A percentile compares a stretch with the other conserved stretches of the same genome.
phyloP scores from a whole-genome alignment of 2,888 invertebrate genomes.

The Drosophila emarginata region DNA sequence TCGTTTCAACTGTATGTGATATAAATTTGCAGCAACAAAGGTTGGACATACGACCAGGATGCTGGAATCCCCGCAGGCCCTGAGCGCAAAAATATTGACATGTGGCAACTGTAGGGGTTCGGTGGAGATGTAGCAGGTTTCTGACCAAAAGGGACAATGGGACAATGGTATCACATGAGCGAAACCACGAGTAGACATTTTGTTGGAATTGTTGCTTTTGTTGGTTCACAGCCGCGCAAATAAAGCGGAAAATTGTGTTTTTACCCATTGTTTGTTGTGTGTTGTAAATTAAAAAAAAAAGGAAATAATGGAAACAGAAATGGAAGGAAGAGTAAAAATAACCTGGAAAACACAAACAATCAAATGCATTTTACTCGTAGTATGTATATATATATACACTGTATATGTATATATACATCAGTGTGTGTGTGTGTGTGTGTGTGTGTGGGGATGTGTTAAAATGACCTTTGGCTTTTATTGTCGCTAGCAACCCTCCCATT shows the following conservation, averaged over 20 bases:
- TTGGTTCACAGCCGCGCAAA: constrained; percentile 50
- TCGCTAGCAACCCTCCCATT: constrained; percentile 23
- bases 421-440: constrained; percentile 16
- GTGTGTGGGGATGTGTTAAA: constrained; percentile 48
- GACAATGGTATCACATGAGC: constrained; percentile 46
- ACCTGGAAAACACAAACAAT: constrained; percentile 64
- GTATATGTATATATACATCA: background rate
- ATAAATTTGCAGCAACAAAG: constrained; percentile 49
- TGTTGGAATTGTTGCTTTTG: constrained; percentile 29
- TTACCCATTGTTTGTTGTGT: constrained; percentile 54
- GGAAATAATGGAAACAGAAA: constrained; percentile 26
- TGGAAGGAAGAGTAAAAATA: constrained; percentile 27
- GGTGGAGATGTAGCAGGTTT: background rate
- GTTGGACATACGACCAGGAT: constrained; percentile 17
- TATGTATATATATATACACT: too few relatives aligned
- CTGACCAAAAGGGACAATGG: background rate
- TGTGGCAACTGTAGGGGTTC: constrained; percentile 50
- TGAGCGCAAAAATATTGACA: constrained; percentile 73
- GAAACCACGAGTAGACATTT: constrained; percentile 15
- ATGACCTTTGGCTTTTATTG: constrained; percentile 72
- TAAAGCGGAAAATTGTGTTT: constrained; percentile 74
- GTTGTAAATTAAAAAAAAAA: constrained; percentile 51
- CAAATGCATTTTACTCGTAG: constrained; percentile 72
- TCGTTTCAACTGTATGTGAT: constrained; percentile 38
- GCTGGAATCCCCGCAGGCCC: constrained; percentile 55